Base-by-base conservation (phyloP, 2,113 vertebrate species). In the Ifrita kowaldi region DNA sequence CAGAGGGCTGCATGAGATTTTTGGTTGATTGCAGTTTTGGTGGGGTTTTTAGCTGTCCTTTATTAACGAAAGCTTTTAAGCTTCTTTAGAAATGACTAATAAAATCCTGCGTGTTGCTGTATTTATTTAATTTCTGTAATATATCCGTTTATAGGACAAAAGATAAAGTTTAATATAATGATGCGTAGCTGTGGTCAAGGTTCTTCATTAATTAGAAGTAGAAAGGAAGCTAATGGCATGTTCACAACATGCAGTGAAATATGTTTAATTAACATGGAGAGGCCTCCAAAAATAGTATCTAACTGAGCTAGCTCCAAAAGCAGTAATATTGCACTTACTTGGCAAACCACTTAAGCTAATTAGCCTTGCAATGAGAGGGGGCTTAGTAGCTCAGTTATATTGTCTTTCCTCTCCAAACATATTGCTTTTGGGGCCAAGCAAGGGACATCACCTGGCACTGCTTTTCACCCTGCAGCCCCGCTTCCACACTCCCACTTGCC, bases 201-300 rank as follows among this genome's bases (percentile, higher is more conserved):
- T 90, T 92, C 68, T 95, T 70, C 62, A 84, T 89, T 96, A 96
- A 95, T 95, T 92, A 90, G 90, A 91, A 93, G 80, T 10, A 89
- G 92, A 96, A 93, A 56, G 84, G 76, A 90, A 95, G 84, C 69
- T 96, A 96, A 97, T 96, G 91, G 60, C 94, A 87, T 87, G 73
- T 89, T 95, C 95, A 90, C 86, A 96, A 96, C 83, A 90, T n/a
- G 83, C 91, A 92, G 83, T 44, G 76, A 95, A 95, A 95, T 95
- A 89, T 87, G 89, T 93, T 97, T 96, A 96, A 95, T 97, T 95
- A 97, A 90, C 93, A 71, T 95, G 80, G 93, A 97, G 89, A 97
- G 89, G 93, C 35, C 95, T 97, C 95, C 89, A 92, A 97, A 97
- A 93, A 97, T 95, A 96, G 95, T 95, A 81, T 89, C 95, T 95